Percentiles rank a stretch among this genome's conserved stretches.
Evolutionary conservation across 2,797 vertebrate genomes (phyloP).

Genomic region (Manis javanica): DNA sequence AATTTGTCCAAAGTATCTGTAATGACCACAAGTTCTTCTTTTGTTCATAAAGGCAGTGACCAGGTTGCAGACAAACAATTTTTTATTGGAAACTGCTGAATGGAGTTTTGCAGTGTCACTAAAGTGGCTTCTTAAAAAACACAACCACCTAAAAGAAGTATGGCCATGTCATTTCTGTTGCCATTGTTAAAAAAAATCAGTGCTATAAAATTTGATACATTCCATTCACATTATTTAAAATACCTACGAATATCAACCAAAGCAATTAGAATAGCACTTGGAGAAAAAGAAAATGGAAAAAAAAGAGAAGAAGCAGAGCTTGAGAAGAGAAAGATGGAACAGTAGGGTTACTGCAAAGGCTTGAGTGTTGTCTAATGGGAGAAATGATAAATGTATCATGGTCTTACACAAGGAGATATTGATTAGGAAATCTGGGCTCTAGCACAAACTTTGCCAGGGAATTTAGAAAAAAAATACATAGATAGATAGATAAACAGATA

Average conservation of each 20-base stretch:
- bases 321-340: background rate
- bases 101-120: slow-evolving; percentile 21
- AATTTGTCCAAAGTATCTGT: background rate
- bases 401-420: background rate
- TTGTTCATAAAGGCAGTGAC: background rate
- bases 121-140: background rate
- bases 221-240: slow-evolving; percentile 16
- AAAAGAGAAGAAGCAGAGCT: background rate
- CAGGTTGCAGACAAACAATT: slow-evolving; percentile 30
- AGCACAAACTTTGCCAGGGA: background rate
- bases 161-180: background rate
- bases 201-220: slow-evolving; percentile 27
- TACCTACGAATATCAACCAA: slow-evolving; percentile 33
- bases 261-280: background rate
- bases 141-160: background rate
- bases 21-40: background rate
- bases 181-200: background rate
- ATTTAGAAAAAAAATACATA: slow-evolving; percentile 29
- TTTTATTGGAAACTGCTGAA: background rate
- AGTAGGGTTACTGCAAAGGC: background rate
- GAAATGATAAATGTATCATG: background rate
- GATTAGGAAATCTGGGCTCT: background rate
- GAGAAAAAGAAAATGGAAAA: background rate
- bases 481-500: background rate
- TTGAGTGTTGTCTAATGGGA: background rate